Base-by-base conservation (phyloP, 2,797 vertebrate species). In the Delichon dasypus region DNA sequence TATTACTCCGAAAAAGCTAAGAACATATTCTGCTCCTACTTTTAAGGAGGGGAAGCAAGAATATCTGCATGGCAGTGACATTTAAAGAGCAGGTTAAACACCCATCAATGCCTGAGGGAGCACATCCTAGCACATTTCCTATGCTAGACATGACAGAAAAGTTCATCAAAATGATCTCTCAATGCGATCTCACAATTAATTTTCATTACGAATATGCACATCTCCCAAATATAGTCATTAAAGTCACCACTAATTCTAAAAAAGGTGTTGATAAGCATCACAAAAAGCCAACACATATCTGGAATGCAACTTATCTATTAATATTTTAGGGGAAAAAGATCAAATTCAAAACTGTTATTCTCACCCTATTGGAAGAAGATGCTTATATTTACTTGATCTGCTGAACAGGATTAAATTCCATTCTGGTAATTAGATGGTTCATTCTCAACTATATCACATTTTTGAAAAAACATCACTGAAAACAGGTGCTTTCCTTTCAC, bases 31-130 rank as follows among this genome's bases (percentile, higher is more conserved):
- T 80, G n/a, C 18, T 80, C 55, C 44, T 78, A 11, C 22, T 34
- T 88, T 64, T 74, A 64, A 29, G 11, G 10, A 15, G 9, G 16
- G 36, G 77, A 95, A 90, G 54, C 65, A 81, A 67, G 50, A 64
- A 42, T 22, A 76, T 87, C 50, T 89, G 38, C 34, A 19, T 84
- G 80, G 64, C 68, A 91, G 10, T 70, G 91, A 75, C 85, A 88
- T 81, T 91, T 89, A 92, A 96, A 72, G 13, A 89, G 29, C 19
- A 77, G 27, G 29, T 89, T 94, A 87, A 87, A 95, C 34, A 85
- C 16, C 7, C 15, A 85, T 64, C 32, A 75, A 16, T 44, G 72
- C 42, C 30, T 51, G 60, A 79, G 19, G 36, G 18, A 91, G 26
- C 15, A 57, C 1, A 25, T 78, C 45, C 27, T 88, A 19, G 23